These are phyloP conservation scores for Patella caerulea DNA, from an alignment of 2,888 invertebrate genomes.

Conservation along the genomic window DNA sequence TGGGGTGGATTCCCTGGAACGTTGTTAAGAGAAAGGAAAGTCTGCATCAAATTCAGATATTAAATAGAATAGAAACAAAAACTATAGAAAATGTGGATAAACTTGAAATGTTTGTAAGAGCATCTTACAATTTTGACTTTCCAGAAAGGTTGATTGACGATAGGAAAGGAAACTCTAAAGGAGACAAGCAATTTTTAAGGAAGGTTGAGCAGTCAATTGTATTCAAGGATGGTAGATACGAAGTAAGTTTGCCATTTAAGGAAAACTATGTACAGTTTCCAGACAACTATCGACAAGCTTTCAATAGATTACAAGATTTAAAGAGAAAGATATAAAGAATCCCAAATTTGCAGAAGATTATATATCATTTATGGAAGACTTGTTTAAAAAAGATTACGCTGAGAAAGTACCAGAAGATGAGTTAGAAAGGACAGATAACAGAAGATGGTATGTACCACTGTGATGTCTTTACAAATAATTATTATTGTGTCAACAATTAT, in stretches of 20 bases:
- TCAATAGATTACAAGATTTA: constrained; percentile 8
- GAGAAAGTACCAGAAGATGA: not conserved
- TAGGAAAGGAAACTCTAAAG: constrained; percentile 14
- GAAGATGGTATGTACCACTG: not conserved
- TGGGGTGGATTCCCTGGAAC: constrained; percentile 18
- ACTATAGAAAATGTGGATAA: not conserved
- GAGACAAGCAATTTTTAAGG: constrained; percentile 22
- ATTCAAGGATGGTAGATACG: constrained; percentile 18
- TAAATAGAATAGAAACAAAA: not conserved
- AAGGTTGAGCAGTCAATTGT: constrained; percentile 18
- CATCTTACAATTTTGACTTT: not conserved
- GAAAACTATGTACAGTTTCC: constrained; percentile 16
- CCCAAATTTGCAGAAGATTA: constrained; percentile 19
- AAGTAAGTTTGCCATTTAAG: constrained; percentile 18
- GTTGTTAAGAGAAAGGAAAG: not conserved
- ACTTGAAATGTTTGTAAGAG: not conserved
- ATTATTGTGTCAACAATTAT: too few relatives aligned
- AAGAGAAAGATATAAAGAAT: constrained; percentile 11
- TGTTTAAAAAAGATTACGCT: constrained; percentile 17
- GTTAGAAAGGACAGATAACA: not conserved
- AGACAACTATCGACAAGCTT: constrained; percentile 16
- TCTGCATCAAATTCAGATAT: not conserved
- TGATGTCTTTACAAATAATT: too few relatives aligned
- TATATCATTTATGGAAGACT: constrained; percentile 17
- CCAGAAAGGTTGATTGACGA: constrained; percentile 9